Percentiles rank a stretch among this genome's conserved stretches.
Evolutionary conservation across 1,140 invertebrate species (phyloP).

Genomic region (Scaptomyza pallida): DNA sequence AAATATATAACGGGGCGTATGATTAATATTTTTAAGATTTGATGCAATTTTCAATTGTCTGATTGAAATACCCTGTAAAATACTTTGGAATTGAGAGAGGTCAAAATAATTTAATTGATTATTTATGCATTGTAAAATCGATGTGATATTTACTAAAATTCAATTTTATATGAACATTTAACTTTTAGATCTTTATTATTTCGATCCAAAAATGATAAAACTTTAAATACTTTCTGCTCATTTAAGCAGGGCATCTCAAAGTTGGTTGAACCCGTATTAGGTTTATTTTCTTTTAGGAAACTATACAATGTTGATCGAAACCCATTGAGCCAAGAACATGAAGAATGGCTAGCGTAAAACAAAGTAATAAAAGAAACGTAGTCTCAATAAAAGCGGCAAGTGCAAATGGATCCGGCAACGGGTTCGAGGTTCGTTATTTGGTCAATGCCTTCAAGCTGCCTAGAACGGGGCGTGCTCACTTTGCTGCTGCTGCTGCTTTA

Average conservation of each 20-base stretch:
- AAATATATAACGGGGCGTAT: slow-evolving; percentile 23
- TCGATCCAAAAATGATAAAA: too few relatives aligned
- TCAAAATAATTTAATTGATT: too few relatives aligned
- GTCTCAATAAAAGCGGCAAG: slow-evolving; percentile 38
- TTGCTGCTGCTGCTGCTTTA: slow-evolving; percentile 5
- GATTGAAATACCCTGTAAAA: not conserved
- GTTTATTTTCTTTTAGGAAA: not conserved
- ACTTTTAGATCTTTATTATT: too few relatives aligned
- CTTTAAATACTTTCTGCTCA: too few relatives aligned
- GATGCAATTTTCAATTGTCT: too few relatives aligned
- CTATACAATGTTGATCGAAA: not conserved
- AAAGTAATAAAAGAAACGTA: slow-evolving; percentile 23
- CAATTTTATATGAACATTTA: too few relatives aligned
- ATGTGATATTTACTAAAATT: not conserved
- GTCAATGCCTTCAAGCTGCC: slow-evolving; percentile 65
- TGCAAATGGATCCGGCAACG: slow-evolving; percentile 43
- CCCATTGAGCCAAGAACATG: slow-evolving; percentile 16
- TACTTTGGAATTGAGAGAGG: too few relatives aligned
- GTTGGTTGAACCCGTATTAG: not conserved
- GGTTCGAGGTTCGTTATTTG: slow-evolving; percentile 63
- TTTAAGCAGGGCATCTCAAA: not conserved
- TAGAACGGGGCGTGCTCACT: slow-evolving; percentile 39
- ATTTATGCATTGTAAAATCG: too few relatives aligned
- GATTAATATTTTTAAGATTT: slow-evolving; percentile 7
- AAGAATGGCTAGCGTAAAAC: slow-evolving; percentile 6